Base-by-base conservation (phyloP, 2,888 invertebrate species). In the Rhopalosiphum nymphaeae region DNA sequence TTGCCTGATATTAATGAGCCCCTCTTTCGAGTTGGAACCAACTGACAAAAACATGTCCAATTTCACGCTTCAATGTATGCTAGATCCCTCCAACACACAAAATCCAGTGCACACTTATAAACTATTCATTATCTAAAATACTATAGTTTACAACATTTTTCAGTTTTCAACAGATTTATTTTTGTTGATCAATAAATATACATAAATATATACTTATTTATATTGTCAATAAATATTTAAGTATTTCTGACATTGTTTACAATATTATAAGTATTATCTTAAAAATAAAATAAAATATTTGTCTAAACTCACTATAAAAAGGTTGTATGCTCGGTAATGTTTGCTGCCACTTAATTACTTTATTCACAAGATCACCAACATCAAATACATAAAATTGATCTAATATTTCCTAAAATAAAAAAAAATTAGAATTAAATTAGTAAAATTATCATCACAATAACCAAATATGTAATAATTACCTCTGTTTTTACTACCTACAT, bases 351-450 rank as follows among this genome's bases (percentile, higher is more conserved):
- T 97, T 97, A 95, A 97, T 97, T 96, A 98, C 98, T 95, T 99
- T 98, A 89, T 97, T 96, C 88, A 98, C 97, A 95, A 99, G 97
- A 95, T 98, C 98, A 95, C 98, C 98, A 95, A 99, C 96, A 96
- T 99, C 98, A 96, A 98, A 97, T 95, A 99, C 97, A 96, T 98
- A 98, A 96, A 99, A 98, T 86, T 99, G 98, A 96, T 99, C 98
- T 96, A 99, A 99, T 96, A 97, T 97, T 87, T 96, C 96, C 96
- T 96, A 95, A 87, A 95, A 21, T 16, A 78, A 16, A 67, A 85
- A 89, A 57, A 36, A 89, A 67, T 67, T 16, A 78, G 2, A 67
- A 87, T 90, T 36, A 36, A 78, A 92, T 88, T 36, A n/a, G 11
- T 42, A 57, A 57, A 10, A 44, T n/a, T 78, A 78, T 36, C 21